Conservation (phyloP, 2,797 vertebrate genomes). For the Cygnus olor region DNA sequence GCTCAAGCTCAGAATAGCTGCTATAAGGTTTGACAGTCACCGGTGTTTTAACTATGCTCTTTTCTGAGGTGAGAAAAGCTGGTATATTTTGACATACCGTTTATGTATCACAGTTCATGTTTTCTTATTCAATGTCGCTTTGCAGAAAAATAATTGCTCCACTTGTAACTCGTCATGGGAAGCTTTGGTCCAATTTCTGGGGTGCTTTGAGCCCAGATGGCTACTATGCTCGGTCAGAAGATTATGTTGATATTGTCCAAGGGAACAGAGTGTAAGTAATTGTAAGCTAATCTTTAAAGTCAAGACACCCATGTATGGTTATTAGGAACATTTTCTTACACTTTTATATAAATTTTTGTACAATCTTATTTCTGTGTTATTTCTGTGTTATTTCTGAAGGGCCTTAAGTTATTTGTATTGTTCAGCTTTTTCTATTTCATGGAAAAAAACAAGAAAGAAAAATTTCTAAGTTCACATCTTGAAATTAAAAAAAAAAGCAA, state of each 20-base stretch:
- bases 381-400: not conserved
- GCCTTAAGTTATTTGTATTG: not conserved
- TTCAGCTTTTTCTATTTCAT: not conserved
- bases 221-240: constrained; percentile 96
- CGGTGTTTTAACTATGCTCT: not conserved
- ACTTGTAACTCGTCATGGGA: constrained; percentile 92
- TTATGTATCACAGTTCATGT: not conserved
- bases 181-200: constrained; percentile 99
- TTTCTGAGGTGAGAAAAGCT: not conserved
- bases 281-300: not conserved
- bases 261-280: constrained; percentile 92
- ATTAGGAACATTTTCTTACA: not conserved
- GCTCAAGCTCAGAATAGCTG: not conserved
- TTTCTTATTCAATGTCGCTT: not conserved
- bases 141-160: constrained; percentile 95
- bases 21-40: not conserved
- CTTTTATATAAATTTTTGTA: not conserved
- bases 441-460: not conserved
- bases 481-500: not conserved
- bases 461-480: not conserved
- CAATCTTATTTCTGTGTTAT: not conserved
- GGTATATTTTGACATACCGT: not conserved
- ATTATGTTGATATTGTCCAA: constrained; percentile 97
- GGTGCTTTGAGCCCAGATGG: constrained; percentile 95
- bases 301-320: not conserved